Base-by-base conservation (phyloP, 2,797 vertebrate species). In the Tenualosa thibaudeaui region DNA sequence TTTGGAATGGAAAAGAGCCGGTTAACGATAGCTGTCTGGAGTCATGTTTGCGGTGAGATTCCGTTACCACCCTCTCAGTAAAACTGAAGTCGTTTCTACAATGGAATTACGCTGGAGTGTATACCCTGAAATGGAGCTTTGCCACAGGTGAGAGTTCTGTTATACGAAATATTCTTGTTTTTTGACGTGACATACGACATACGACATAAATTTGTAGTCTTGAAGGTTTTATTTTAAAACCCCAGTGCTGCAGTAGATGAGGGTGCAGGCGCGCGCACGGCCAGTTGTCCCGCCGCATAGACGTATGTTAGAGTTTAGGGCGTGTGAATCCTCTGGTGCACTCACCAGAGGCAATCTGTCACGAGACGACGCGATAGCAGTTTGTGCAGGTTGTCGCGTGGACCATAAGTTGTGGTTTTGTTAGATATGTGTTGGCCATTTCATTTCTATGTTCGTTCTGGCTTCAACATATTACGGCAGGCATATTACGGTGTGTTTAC, bases 221-320 rank as follows among this genome's bases (percentile, higher is more conserved):
- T 31, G 65, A 17, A 31, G 13, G 10, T 31, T 6, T 43, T 43
- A 75, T 24, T 78, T 51, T 51, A 51, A 5, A 78, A 19, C 3
- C 13, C 17, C 15, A 43, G 46, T 78, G 71, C 71, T 46, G 71
- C 71, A 46, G 71, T 40, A n/a, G 71, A 3, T 19, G 26, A 62
- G 8, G 71, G 71, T 78, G 71, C 37, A 78, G 71, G 71, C 71
- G 71, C 71, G 71, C 40, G 71, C 71, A 46, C 40, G 71, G 17
- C 71, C 71, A 7, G 71, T 78, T 40, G 71, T 78, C 71, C 71
- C 37, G 71, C 71, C 40, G 71, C 71, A 78, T 40, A 40, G 22
- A 78, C 22, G 71, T 78, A 37, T 78, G 71, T 78, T 40, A 78
- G 71, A 78, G 71, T 78, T 78, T 78, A 78, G 71, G 71, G 71